phyloP scores from a whole-genome alignment of 2,797 vertebrate genomes.

The Diglossa cyanea region DNA sequence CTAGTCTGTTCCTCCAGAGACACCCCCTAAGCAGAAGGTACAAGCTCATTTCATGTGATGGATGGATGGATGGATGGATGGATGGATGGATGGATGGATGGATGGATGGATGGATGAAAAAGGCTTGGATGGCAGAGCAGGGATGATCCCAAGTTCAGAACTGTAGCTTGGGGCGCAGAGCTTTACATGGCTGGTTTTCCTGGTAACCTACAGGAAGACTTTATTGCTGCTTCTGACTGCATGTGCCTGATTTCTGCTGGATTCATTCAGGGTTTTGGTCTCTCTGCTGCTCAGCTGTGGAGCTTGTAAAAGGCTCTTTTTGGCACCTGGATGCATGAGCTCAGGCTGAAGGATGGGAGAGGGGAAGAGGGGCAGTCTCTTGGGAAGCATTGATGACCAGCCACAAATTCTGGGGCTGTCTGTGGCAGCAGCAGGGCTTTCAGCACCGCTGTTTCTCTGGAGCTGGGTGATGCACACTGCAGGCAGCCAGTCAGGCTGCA shows the following conservation, averaged over 20 bases:
- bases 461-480: not conserved
- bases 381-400: not conserved
- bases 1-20: not conserved
- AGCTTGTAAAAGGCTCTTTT: not conserved
- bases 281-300: not conserved
- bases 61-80: not conserved
- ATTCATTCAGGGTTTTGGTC: not conserved
- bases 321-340: not conserved
- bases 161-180: not conserved
- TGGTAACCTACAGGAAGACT: not conserved
- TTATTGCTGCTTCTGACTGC: not conserved
- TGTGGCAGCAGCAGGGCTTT: not conserved
- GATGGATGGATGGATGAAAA: not conserved
- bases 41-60: rapidly evolving
- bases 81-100: not conserved
- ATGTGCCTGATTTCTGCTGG: not conserved
- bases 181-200: not conserved
- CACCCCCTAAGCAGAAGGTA: not conserved
- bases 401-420: not conserved
- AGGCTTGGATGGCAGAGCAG: not conserved
- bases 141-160: not conserved
- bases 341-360: not conserved
- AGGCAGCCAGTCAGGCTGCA: not conserved
- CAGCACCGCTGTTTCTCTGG: not conserved
- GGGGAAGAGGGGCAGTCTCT: not conserved